These are phyloP conservation scores for Anastrepha obliqua DNA, from an alignment of 1,140 invertebrate genomes.

Conservation along the genomic window DNA sequence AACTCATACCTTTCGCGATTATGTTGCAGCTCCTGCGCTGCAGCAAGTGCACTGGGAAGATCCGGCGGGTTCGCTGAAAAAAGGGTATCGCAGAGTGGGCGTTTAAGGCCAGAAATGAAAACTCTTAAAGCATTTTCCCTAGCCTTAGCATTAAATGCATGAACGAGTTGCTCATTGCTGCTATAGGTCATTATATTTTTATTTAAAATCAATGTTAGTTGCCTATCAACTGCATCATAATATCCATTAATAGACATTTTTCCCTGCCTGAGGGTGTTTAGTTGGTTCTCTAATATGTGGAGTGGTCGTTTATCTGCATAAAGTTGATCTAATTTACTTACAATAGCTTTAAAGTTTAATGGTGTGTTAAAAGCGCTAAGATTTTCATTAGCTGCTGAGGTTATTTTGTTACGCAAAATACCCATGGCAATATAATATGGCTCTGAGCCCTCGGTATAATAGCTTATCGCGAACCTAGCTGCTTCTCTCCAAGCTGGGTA, in stretches of 20 bases:
- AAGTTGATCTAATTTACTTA: conserved; percentile 46
- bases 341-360: conserved; percentile 56
- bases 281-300: conserved; percentile 52
- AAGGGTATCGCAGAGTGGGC: conserved; percentile 8
- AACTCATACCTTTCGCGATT: conserved; percentile 15
- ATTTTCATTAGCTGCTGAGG: conserved; percentile 15
- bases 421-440: conserved; percentile 52
- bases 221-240: not conserved
- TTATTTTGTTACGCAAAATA: conserved; percentile 57
- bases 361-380: conserved; percentile 49
- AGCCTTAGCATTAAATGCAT: not conserved
- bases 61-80: conserved; percentile 35
- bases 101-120: conserved; percentile 26
- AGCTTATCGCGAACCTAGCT: not conserved
- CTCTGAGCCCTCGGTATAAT: not conserved
- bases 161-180: not conserved
- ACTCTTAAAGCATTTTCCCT: conserved; percentile 38
- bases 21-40: conserved; percentile 28
- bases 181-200: conserved; percentile 15
- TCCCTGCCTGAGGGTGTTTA: conserved; percentile 54
- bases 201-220: conserved; percentile 29
- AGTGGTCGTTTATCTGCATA: conserved; percentile 56
- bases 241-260: not conserved
- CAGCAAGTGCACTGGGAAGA: conserved; percentile 34
- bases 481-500: conserved; percentile 1